Conservation (phyloP, 1,140 invertebrate species). For the Ruditapes philippinarum region DNA sequence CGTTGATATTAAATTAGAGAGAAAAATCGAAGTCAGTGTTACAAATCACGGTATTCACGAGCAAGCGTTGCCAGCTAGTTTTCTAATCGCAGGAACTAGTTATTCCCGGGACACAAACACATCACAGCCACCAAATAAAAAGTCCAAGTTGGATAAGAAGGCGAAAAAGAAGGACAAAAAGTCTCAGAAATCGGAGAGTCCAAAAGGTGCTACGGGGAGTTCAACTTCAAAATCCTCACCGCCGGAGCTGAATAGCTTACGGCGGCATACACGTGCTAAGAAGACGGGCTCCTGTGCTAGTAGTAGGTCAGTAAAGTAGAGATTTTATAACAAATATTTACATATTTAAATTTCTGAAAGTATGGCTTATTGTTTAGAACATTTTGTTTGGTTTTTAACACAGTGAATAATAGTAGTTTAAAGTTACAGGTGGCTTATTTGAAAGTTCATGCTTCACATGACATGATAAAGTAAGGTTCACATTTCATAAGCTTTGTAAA, state of each 20-base stretch:
- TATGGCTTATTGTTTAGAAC: too few species aligned
- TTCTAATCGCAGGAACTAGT: constrained; percentile 24
- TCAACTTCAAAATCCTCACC: constrained; percentile 48
- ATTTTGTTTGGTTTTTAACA: too few species aligned
- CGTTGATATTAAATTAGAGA: constrained; percentile 34
- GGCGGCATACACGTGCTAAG: constrained; percentile 83
- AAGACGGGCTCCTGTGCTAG: constrained; percentile 93
- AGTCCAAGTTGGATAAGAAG: constrained; percentile 19
- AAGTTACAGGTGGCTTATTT: too few species aligned
- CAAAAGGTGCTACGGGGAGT: neutral
- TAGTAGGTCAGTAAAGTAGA: constrained; percentile 88
- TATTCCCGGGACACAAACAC: constrained; percentile 12
- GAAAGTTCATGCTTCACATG: too few species aligned
- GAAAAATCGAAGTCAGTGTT: constrained; percentile 33
- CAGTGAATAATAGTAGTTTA: too few species aligned
- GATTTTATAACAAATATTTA: too few species aligned
- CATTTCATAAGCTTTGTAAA: too few species aligned
- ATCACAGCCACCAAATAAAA: constrained; percentile 22
- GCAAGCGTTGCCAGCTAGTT: constrained; percentile 7
- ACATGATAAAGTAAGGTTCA: too few species aligned
- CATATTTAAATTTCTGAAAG: too few species aligned
- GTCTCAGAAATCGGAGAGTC: constrained; percentile 14
- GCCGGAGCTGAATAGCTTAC: constrained; percentile 80
- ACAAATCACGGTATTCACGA: constrained; percentile 39
- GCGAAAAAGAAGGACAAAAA: constrained; percentile 48